A percentile compares a stretch with the other conserved stretches of the same genome.
Conservation (phyloP, 2,113 vertebrate species). For the Cephalopterus ornatus region DNA sequence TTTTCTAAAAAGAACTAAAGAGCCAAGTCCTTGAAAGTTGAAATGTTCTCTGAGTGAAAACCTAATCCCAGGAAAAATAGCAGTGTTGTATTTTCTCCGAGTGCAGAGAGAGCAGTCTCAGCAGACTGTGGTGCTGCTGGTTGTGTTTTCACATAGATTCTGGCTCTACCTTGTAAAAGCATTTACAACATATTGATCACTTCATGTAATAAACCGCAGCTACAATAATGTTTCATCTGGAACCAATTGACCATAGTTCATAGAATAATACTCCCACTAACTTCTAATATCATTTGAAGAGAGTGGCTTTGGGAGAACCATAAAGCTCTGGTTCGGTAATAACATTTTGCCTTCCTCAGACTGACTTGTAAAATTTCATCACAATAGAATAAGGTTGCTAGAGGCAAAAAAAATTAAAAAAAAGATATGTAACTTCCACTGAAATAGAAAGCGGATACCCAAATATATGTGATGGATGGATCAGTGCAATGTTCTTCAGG, state of each 20-base stretch:
- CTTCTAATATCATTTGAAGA: not conserved
- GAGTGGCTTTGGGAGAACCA: not conserved
- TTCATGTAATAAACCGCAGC: not conserved
- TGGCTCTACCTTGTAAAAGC: not conserved
- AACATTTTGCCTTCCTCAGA: not conserved
- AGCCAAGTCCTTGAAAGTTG: not conserved
- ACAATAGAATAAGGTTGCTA: not conserved
- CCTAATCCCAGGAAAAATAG: not conserved
- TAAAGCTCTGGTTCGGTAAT: not conserved
- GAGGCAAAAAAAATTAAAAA: not conserved
- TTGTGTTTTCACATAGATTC: not conserved
- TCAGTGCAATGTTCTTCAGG: not conserved
- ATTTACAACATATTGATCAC: not conserved
- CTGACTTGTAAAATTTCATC: not conserved
- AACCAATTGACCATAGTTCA: not conserved
- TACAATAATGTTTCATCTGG: not conserved
- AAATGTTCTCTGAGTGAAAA: not conserved
- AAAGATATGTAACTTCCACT: not conserved
- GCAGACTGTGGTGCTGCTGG: not conserved
- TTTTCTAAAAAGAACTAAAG: not conserved
- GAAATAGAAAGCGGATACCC: not conserved
- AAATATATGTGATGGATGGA: not conserved
- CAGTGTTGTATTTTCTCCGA: accelerated
- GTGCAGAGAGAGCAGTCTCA: not conserved
- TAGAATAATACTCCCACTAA: not conserved